Base-by-base conservation (phyloP, 2,797 vertebrate species). In the Myotis pilosus region DNA sequence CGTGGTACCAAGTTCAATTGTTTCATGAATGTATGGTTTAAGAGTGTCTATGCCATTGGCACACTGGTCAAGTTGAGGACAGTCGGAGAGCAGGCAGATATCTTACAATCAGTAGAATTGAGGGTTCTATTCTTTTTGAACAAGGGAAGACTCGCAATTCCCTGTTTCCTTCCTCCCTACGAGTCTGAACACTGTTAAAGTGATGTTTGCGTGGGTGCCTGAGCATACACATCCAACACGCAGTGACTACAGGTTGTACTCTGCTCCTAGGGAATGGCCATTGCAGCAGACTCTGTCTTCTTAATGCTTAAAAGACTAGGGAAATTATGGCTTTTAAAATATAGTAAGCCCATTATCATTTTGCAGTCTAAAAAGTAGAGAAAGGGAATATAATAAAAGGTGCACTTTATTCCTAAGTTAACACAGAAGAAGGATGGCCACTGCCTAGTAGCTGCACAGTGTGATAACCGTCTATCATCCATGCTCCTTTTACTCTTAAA, bases 381-480 rank as follows among this genome's bases (percentile, higher is more conserved):
- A 19, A 78, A 15, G 68, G 36, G 72, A 75, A 13, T 75, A 1
- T 71, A 47, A n/a, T 62, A 2, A 88, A 82, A 82, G 47, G 5
- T 47, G 15, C 23, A 9, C n/a, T 92, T 55, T 64, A n/a, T 78
- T 51, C 62, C 38, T 66, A 68, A 84, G 3, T 62, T 78, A 49
- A 68, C 3, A 2, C 6, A 41, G 47, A 76, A 75, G 62, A 22
- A 76, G 25, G 12, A 4, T 17, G n/a, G n/a, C 49, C 53, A 81
- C 4, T 23, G 25, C 30, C 22, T 74, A 22, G 9, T 44, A 15
- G 51, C 23, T 13, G 3, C 25, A 2, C 51, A 44, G 8, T 15
- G 12, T 17, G n/a, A 30, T 41, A 13, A 6, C 30, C 0, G 0
- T 17, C 7, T 3, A 12, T 71, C 74, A 20, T 33, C 47, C 5